Conservation (phyloP, 2,888 invertebrate species). For the Agrenia bidenticulata region DNA sequence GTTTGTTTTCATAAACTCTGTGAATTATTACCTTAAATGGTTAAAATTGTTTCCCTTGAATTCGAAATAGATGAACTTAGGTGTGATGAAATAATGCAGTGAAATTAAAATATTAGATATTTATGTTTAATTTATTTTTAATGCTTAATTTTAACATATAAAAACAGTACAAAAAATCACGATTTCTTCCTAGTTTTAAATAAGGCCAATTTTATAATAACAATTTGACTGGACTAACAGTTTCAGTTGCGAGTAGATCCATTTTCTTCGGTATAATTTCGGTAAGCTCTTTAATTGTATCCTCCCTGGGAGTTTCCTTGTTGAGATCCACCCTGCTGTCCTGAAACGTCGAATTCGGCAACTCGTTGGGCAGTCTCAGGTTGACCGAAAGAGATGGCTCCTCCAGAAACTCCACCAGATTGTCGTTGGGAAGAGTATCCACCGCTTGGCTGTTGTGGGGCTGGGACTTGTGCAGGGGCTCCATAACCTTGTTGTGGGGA, state of each 20-base stretch:
- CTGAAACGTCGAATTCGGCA: slow-evolving; percentile 31
- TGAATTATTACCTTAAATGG: too few species aligned
- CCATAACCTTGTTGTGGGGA: slow-evolving; percentile 22
- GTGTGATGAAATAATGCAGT: too few species aligned
- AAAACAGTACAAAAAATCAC: slow-evolving; percentile 2
- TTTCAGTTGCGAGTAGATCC: neutral
- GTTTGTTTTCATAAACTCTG: too few species aligned
- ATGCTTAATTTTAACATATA: neutral
- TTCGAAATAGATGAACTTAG: too few species aligned
- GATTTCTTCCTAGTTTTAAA: slow-evolving; percentile 4
- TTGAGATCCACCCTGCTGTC: slow-evolving; percentile 1
- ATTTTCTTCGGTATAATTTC: neutral
- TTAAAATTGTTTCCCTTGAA: too few species aligned
- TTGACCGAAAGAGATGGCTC: slow-evolving; percentile 33
- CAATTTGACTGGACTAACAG: neutral
- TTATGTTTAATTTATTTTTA: too few species aligned
- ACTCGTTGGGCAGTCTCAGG: slow-evolving; percentile 40
- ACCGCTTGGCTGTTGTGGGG: neutral
- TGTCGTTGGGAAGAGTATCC: neutral
- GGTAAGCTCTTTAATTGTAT: slow-evolving; percentile 29
- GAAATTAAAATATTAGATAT: too few species aligned
- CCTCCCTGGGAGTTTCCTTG: slow-evolving; percentile 13
- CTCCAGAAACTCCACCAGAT: slow-evolving; percentile 16
- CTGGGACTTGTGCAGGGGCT: slow-evolving; percentile 4
- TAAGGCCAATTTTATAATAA: neutral